Evolutionary conservation across 2,113 vertebrate genomes (phyloP).

Genomic region (Atlantisia rogersi): DNA sequence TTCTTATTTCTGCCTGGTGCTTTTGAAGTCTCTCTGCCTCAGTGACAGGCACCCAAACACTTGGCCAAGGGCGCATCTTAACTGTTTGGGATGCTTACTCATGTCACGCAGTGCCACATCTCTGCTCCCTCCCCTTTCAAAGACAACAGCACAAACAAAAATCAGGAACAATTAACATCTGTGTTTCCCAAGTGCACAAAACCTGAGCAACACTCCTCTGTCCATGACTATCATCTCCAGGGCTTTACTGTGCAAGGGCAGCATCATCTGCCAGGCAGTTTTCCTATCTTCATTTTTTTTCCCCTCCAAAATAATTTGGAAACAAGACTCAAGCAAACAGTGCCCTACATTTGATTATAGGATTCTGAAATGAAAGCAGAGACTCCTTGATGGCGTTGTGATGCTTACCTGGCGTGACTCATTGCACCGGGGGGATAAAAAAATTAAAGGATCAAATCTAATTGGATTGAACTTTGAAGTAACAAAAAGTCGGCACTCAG

Average conservation of each 20-base stretch:
- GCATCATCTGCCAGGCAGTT: background rate
- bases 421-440: background rate
- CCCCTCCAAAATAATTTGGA: background rate
- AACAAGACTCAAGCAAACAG: background rate
- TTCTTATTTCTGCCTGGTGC: background rate
- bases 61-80: background rate
- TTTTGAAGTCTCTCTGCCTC: background rate
- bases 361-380: background rate
- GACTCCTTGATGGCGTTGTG: slow-evolving; percentile 16
- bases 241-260: background rate
- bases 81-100: background rate
- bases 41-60: background rate
- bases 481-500: slow-evolving; percentile 39
- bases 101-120: rapidly evolving
- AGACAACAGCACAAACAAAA: background rate
- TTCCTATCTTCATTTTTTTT: background rate
- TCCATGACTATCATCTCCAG: background rate
- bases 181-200: background rate
- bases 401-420: slow-evolving; percentile 31
- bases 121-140: background rate
- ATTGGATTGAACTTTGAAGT: slow-evolving; percentile 58
- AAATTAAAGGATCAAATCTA: slow-evolving; percentile 20
- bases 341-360: background rate
- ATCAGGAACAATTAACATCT: background rate
- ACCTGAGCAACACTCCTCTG: background rate